A percentile compares a stretch with the other conserved stretches of the same genome.
phyloP scores from a whole-genome alignment of 2,113 vertebrate species.

The Hippocampus abdominalis region DNA sequence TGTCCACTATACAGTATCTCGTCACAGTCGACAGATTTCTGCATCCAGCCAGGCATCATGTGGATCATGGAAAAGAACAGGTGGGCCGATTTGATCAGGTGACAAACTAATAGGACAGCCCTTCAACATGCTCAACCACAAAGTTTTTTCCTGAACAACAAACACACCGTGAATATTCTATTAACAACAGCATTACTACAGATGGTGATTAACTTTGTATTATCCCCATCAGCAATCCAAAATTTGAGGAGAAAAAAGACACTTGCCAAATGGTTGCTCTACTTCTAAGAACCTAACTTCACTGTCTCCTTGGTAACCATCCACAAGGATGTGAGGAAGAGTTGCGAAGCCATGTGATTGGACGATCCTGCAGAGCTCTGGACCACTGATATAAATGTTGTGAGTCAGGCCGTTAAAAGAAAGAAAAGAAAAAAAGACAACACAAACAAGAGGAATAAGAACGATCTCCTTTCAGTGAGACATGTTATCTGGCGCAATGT shows the following conservation, averaged over 20 bases:
- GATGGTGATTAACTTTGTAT: constrained; percentile 15
- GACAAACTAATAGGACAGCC: constrained; percentile 12
- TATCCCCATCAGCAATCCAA: constrained; percentile 8
- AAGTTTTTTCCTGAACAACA: background rate
- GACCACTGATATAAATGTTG: constrained; percentile 63
- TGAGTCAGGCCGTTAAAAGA: constrained; percentile 53
- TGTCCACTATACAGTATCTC: constrained; percentile 1
- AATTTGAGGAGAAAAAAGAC: constrained; percentile 15
- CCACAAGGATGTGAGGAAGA: constrained; percentile 52
- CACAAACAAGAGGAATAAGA: background rate
- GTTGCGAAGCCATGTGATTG: constrained; percentile 68
- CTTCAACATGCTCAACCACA: background rate
- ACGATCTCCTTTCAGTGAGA: background rate
- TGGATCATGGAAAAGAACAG: constrained; percentile 40
- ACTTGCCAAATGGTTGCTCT: constrained; percentile 55
- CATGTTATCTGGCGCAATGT: no score
- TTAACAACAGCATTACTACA: constrained; percentile 14
- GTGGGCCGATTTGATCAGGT: constrained; percentile 29
- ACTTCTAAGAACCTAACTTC: constrained; percentile 60
- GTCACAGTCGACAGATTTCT: constrained; percentile 40
- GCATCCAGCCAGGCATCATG: constrained; percentile 13
- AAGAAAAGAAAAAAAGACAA: constrained; percentile 6
- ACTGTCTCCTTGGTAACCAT: constrained; percentile 74
- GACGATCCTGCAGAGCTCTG: constrained; percentile 51
- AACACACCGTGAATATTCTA: background rate